These are phyloP conservation scores for Meteorus cinctellus DNA, from an alignment of 2,888 invertebrate species.

Conservation along the genomic window DNA sequence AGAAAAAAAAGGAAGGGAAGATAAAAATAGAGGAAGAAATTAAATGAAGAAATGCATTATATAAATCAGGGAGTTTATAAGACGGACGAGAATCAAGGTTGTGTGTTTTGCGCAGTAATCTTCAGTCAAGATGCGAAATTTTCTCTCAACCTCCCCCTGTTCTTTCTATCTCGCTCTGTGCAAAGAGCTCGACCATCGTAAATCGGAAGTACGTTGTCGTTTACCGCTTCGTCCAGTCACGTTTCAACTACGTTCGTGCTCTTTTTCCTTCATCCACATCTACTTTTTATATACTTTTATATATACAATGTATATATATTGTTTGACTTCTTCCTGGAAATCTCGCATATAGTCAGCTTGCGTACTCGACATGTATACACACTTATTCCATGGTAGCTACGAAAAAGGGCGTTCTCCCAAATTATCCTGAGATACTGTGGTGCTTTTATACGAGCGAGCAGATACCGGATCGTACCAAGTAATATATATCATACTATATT, in stretches of 20 bases:
- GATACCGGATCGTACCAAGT: conserved; percentile 31
- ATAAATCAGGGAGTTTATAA: neutral
- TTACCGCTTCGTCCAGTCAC: conserved; percentile 55
- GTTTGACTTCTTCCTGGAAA: neutral
- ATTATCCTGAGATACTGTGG: conserved; percentile 49
- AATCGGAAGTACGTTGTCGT: conserved; percentile 57
- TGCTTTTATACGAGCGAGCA: conserved; percentile 49
- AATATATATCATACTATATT: neutral
- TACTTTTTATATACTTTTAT: conserved; percentile 30
- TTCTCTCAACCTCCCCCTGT: conserved; percentile 15
- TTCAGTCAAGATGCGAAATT: conserved; percentile 43
- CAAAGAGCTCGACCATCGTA: conserved; percentile 49
- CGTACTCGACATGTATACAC: conserved; percentile 9
- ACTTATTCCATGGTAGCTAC: conserved; percentile 19
- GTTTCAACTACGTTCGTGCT: conserved; percentile 50
- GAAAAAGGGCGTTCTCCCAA: conserved; percentile 44
- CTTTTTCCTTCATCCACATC: conserved; percentile 38
- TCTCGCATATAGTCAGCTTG: conserved; percentile 12
- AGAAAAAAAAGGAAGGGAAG: no score
- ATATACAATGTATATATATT: conserved; percentile 11
- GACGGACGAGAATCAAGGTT: neutral
- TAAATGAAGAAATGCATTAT: neutral
- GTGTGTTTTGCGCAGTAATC: conserved; percentile 13
- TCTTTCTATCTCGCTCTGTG: neutral
- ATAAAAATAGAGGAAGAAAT: no score